A percentile compares a stretch with the other conserved stretches of the same genome.
Conservation (phyloP, 2,113 vertebrate genomes). For the Eidolon helvum region DNA sequence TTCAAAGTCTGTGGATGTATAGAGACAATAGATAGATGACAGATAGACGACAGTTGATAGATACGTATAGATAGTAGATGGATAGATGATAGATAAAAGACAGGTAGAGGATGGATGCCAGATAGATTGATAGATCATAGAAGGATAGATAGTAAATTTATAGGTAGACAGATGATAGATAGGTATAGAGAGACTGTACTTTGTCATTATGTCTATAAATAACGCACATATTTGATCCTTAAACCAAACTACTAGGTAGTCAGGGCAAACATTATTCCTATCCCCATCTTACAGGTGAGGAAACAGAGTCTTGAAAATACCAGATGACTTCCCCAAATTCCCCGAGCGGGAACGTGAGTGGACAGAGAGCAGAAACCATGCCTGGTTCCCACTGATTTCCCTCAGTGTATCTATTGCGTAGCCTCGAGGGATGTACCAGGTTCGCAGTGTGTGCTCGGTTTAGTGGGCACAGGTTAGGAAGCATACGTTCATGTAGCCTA, state of each 20-base stretch:
- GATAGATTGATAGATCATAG: background rate
- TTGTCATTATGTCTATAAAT: background rate
- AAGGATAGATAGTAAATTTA: background rate
- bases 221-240: background rate
- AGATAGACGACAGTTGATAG: no score
- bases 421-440: accelerated
- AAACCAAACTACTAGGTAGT: background rate
- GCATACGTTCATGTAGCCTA: accelerated
- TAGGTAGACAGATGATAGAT: background rate
- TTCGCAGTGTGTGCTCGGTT: accelerated
- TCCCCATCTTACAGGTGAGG: background rate
- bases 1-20: background rate
- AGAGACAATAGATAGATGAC: background rate
- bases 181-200: background rate
- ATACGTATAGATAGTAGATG: no score
- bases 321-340: background rate
- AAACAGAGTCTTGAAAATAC: background rate
- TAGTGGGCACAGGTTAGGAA: background rate
- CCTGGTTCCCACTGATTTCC: background rate
- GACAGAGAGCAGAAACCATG: background rate
- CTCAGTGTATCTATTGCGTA: accelerated
- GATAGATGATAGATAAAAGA: no score
- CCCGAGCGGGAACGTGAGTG: background rate
- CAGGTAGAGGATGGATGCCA: background rate
- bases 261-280: background rate